Base-by-base conservation (phyloP, 2,888 invertebrate genomes). In the Hemicrepidius hirtus region DNA sequence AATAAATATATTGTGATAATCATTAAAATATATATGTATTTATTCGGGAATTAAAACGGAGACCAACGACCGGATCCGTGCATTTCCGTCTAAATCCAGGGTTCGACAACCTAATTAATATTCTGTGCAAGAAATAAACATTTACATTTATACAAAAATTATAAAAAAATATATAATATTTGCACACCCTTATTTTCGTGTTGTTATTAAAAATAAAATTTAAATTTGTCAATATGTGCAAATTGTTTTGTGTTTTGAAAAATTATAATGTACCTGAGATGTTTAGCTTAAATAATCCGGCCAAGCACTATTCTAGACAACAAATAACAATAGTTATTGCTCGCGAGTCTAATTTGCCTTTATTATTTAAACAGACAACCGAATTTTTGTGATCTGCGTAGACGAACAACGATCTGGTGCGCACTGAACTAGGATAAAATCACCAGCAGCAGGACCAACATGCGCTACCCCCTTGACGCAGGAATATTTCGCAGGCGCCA, bases 321-420 rank as follows among this genome's bases (percentile, higher is more conserved):
- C 46, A 62, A 44, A 24, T 16, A 46, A 40, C 16, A 20, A 60
- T 28, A 9, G 18, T 28, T 28, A 62, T 13, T 46, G 5, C 2
- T 24, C 24, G 20, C 21, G 18, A 13, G 28, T 41, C n/a, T 28
- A 62, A 62, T 62, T 62, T 16, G 28, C 13, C 28, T 62, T 24
- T 24, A 28, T 28, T 37, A 35, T 64, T 50, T 50, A 32, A 64
- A 66, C 21, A 28, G 28, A 35, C 41, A 32, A 57, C 50, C 32
- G 41, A 28, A 68, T 62, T 50, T 63, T 67, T 63, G 60, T 24
- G 59, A 63, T 62, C 75, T 65, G 70, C 75, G 73, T 73, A 60
- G 70, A 73, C 59, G 57, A 67, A 57, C 68, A 73, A 73, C 75
- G 75, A 71, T 71, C 70, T 68, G 75, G 28, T 73, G 68, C 68